Evolutionary conservation across 2,113 vertebrate genomes (phyloP).

Genomic region (Serinus canaria): DNA sequence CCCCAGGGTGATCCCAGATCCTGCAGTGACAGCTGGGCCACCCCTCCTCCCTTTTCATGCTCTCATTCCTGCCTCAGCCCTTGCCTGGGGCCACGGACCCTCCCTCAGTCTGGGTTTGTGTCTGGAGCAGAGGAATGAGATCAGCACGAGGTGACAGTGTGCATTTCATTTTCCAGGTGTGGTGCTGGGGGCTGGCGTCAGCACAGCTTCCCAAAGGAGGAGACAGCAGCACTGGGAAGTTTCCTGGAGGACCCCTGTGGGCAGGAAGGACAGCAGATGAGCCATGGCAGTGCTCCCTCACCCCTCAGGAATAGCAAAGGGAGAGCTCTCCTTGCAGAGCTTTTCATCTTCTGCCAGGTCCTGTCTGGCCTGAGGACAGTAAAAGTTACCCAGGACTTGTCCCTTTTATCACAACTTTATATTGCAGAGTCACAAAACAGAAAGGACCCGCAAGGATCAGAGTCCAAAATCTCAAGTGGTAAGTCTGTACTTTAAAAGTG

Average conservation of each 20-base stretch:
- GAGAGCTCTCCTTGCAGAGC: background rate
- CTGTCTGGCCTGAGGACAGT: background rate
- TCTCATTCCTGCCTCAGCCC: slow-evolving; percentile 7
- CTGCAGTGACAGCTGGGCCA: background rate
- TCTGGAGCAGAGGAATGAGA: background rate
- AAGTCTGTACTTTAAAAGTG: background rate
- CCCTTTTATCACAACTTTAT: background rate
- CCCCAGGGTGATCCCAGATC: background rate
- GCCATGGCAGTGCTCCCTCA: background rate
- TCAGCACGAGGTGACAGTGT: background rate
- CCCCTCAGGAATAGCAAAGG: background rate
- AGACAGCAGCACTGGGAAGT: background rate
- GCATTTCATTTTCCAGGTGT: background rate
- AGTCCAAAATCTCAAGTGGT: background rate
- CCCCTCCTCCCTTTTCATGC: background rate
- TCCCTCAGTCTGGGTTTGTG: background rate
- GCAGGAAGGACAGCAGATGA: background rate
- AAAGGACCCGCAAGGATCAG: background rate
- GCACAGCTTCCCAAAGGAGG: background rate
- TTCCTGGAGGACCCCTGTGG: background rate
- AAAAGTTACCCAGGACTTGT: background rate
- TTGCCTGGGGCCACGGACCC: background rate
- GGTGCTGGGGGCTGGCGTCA: rapidly evolving
- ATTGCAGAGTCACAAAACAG: background rate
- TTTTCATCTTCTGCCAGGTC: slow-evolving; percentile 8